Evolutionary conservation across 2,797 vertebrate genomes (phyloP).

Genomic region (Carduelis carduelis): DNA sequence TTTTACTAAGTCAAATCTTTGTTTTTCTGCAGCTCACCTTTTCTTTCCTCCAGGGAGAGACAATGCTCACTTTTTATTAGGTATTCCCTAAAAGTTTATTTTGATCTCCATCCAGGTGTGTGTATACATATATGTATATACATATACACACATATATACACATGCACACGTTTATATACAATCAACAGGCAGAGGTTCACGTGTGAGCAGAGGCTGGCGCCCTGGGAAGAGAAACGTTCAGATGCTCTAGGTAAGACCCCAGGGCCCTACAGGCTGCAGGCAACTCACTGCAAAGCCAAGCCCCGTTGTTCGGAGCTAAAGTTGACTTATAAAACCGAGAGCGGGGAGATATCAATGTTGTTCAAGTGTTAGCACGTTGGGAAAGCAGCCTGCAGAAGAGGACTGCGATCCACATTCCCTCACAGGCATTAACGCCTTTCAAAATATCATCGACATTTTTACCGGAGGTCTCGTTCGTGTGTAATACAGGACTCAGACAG

Average conservation of each 20-base stretch:
- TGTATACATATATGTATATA: accelerated
- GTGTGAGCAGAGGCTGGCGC: not conserved
- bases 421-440: not conserved
- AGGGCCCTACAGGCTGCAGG: not conserved
- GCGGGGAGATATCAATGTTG: accelerated
- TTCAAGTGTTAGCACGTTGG: not conserved
- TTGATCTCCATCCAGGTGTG: not conserved
- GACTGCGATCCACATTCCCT: not conserved
- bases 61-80: not conserved
- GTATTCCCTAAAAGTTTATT: not conserved
- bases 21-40: not conserved
- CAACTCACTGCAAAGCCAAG: not conserved
- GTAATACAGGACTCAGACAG: not conserved
- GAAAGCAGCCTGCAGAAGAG: no score
- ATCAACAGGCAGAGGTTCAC: not conserved
- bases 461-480: not conserved
- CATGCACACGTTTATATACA: accelerated
- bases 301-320: not conserved
- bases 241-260: not conserved
- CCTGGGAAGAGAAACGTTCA: accelerated
- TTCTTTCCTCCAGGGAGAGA: not conserved
- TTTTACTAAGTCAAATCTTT: not conserved
- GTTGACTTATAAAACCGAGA: not conserved
- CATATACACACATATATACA: no score
- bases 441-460: not conserved